Conservation (phyloP, 2,797 vertebrate genomes). For the Nyctibius grandis region DNA sequence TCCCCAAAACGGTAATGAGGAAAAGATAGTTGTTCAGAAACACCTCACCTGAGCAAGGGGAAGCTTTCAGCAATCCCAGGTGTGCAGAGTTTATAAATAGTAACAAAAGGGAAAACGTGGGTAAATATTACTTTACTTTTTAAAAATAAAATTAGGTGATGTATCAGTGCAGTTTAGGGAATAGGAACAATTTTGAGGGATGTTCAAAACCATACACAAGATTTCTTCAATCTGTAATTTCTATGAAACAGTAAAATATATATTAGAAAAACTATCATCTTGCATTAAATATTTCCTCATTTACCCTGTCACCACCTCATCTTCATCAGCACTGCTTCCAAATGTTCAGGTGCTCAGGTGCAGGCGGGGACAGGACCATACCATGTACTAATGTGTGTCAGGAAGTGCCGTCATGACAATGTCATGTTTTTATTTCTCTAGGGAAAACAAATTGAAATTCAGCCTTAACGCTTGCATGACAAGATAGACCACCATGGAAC, state of each 20-base stretch:
- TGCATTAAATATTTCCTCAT: slow-evolving; percentile 20
- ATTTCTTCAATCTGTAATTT: neutral
- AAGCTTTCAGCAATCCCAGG: slow-evolving; percentile 31
- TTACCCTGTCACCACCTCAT: slow-evolving; percentile 21
- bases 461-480: neutral
- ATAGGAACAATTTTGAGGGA: neutral
- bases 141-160: neutral
- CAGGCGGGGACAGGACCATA: neutral
- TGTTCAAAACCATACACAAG: neutral
- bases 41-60: neutral
- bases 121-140: slow-evolving; percentile 32
- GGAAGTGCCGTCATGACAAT: slow-evolving; percentile 14
- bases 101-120: neutral
- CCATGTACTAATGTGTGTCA: neutral
- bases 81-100: slow-evolving; percentile 23
- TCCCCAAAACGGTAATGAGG: slow-evolving; percentile 26
- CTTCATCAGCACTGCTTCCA: neutral
- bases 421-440: slow-evolving; percentile 12
- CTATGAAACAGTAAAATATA: neutral
- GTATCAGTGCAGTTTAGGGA: slow-evolving; percentile 5
- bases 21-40: slow-evolving; percentile 32
- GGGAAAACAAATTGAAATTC: slow-evolving; percentile 25
- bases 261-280: neutral
- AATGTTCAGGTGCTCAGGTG: neutral
- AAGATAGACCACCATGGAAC: slow-evolving; percentile 5